Evolutionary conservation across 2,797 vertebrate genomes (phyloP), one percentile per base, ranked within the genome.

Genomic region (Pempheris klunzingeri): DNA sequence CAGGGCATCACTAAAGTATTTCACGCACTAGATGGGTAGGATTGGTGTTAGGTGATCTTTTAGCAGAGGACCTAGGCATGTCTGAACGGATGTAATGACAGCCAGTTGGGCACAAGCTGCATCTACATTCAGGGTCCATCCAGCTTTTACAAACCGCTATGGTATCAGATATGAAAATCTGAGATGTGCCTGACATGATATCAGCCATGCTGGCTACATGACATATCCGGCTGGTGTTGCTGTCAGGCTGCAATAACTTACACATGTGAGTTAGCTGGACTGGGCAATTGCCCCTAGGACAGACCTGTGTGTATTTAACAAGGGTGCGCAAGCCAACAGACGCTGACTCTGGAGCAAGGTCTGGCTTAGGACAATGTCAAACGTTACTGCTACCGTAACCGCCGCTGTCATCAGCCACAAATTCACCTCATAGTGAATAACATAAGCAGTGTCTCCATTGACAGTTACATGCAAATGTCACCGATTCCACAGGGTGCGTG

Each of bases 241-340:
- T 4, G 11, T 47, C 43, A 28, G 28, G 26, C 41, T 36, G 17
- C 24, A 41, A 24, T 13, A 20, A 1, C 13, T 3, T 47, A 12
- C 18, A 50, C 53, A 17, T 11, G 30, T 1, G 18, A 49, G 11
- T 39, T 41, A 36, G n/a, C 18, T 8, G 24, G 15, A 28, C 44
- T 34, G 9, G 6, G 6, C 24, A 41, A 41, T 5, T 7, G 9
- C 4, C 7, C 52, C 15, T 11, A 17, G 5, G 20, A n/a, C n/a
- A n/a, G n/a, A 52, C 34, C 49, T 47, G 49, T n/a, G 20, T 58
- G 46, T 22, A 54, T 61, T n/a, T 17, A 41, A 65, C 15, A 22
- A 17, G 8, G n/a, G 26, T 24, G 14, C 2, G 34, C 11, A 24
- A 58, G n/a, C 38, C 15, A 49, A 53, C 22, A 52, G 24, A 57